Evolutionary conservation across 2,888 invertebrate genomes (phyloP).

Genomic region (Amaurobius ferox): DNA sequence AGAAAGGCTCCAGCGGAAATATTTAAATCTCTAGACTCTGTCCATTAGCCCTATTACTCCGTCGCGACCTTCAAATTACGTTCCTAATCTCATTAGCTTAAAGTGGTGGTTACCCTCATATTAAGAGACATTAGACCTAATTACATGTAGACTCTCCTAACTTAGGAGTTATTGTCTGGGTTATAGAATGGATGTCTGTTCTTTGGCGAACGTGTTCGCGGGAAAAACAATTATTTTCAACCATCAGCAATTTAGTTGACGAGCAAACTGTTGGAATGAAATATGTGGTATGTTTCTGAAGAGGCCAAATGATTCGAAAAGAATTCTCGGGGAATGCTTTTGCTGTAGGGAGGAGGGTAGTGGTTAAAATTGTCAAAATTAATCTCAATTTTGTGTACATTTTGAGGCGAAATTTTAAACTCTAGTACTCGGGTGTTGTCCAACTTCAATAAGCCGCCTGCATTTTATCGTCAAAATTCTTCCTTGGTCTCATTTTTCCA

Average conservation of each 20-base stretch:
- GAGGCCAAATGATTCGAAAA: not conserved
- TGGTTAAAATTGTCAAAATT: too few relatives aligned
- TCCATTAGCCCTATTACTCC: slow-evolving; percentile 8
- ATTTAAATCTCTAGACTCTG: slow-evolving; percentile 17
- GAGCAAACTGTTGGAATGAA: not conserved
- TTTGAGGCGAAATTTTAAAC: too few relatives aligned
- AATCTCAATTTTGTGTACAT: too few relatives aligned
- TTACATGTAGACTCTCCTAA: slow-evolving; percentile 22
- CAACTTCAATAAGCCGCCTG: too few relatives aligned
- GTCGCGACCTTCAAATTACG: slow-evolving; percentile 40
- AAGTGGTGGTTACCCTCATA: slow-evolving; percentile 41
- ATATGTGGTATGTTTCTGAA: not conserved
- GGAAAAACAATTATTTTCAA: not conserved
- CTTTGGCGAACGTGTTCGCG: not conserved
- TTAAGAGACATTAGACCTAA: slow-evolving; percentile 46
- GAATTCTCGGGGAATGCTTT: not conserved
- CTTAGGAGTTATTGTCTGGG: slow-evolving; percentile 8
- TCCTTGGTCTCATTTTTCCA: too few relatives aligned
- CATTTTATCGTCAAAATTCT: too few relatives aligned
- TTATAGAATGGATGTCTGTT: slow-evolving; percentile 15
- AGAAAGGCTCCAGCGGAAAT: slow-evolving; percentile 7
- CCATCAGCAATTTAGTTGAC: not conserved
- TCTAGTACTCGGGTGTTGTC: too few relatives aligned
- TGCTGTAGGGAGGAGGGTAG: too few relatives aligned
- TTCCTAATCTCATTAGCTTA: slow-evolving; percentile 28